Percentiles rank a stretch among this genome's conserved stretches.
Conservation (phyloP, 2,888 invertebrate genomes). For the Epinotia ramella region DNA sequence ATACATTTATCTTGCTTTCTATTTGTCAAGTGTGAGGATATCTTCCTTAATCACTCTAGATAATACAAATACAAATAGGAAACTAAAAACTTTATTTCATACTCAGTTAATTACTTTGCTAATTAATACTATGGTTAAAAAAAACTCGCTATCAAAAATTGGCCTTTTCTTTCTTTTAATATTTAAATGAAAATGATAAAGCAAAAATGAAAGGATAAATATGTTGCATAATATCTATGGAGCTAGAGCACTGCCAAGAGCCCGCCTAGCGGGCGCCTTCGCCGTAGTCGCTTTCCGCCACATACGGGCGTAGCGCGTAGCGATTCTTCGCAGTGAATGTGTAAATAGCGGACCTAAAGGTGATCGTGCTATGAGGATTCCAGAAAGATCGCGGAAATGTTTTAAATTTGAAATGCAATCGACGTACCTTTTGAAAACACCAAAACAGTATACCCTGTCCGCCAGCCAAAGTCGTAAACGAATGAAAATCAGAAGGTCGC, state of each 20-base stretch:
- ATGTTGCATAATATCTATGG: too few relatives aligned
- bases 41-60: neutral
- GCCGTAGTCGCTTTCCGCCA: too few relatives aligned
- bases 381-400: too few relatives aligned
- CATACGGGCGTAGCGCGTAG: too few relatives aligned
- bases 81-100: conserved; percentile 16
- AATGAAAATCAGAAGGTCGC: neutral
- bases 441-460: neutral
- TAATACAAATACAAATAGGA: conserved; percentile 19
- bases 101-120: neutral
- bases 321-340: too few relatives aligned
- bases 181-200: neutral
- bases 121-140: neutral
- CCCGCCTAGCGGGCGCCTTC: too few relatives aligned
- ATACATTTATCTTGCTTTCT: neutral
- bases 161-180: neutral
- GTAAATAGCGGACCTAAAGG: neutral
- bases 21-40: conserved; percentile 5
- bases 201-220: too few relatives aligned
- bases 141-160: neutral
- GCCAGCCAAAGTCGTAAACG: too few relatives aligned
- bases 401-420: neutral
- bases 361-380: too few relatives aligned
- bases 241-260: too few relatives aligned
- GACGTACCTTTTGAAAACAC: neutral